phyloP scores from a whole-genome alignment of 2,113 vertebrate genomes.

The Tringa solitaria region DNA sequence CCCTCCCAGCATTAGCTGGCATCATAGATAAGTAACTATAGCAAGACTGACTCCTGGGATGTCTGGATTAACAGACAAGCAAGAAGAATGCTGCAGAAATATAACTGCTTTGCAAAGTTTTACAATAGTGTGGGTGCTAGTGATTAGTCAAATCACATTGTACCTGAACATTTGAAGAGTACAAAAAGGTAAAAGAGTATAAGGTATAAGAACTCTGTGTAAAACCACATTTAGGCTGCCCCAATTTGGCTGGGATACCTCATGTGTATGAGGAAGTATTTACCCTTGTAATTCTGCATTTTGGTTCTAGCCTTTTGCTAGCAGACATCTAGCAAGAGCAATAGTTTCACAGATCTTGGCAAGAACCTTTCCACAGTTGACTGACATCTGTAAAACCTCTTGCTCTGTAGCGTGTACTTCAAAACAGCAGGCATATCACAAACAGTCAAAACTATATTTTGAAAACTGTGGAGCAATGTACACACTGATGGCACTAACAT shows the following conservation, averaged over 20 bases:
- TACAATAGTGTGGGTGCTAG: background rate
- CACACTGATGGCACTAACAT: background rate
- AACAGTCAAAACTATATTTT: background rate
- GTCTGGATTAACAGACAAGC: background rate
- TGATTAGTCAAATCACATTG: background rate
- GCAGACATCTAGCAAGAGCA: background rate
- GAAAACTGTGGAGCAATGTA: background rate
- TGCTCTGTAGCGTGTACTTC: accelerated
- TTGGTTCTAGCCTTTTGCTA: background rate
- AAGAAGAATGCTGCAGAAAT: background rate
- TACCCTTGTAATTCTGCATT: background rate
- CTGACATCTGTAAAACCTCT: background rate
- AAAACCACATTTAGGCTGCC: background rate
- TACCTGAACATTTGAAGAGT: background rate
- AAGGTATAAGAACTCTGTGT: background rate
- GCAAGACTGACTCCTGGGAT: background rate
- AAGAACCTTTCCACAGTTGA: background rate
- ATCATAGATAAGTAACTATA: background rate
- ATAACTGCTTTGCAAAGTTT: background rate
- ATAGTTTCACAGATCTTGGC: background rate
- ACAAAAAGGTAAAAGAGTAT: too few relatives aligned
- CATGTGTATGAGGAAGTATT: background rate
- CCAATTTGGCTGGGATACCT: background rate
- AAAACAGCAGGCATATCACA: background rate
- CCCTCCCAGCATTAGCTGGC: background rate